Conservation (phyloP, 2,888 invertebrate species). For the Campopleginae sp. region DNA sequence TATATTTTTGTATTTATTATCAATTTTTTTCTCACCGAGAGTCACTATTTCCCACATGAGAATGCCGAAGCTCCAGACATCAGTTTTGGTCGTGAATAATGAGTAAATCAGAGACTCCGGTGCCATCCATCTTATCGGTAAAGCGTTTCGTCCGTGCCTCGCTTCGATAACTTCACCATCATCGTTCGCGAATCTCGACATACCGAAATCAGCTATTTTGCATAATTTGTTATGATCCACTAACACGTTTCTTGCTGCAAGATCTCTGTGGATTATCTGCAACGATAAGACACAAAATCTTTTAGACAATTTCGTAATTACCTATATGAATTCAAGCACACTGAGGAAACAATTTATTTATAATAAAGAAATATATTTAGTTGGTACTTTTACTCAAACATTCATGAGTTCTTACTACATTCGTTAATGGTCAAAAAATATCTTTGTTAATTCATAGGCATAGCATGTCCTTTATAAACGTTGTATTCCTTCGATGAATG, state of each 20-base stretch:
- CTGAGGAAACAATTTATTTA: no score
- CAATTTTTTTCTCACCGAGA: slow-evolving; percentile 86
- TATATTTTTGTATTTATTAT: slow-evolving; percentile 4
- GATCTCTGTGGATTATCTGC: slow-evolving; percentile 93
- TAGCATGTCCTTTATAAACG: no score
- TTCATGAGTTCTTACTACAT: neutral
- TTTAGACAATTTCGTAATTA: neutral
- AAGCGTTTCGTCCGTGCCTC: slow-evolving; percentile 86
- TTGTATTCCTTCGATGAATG: no score
- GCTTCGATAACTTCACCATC: slow-evolving; percentile 85
- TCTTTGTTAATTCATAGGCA: no score
- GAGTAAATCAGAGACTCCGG: slow-evolving; percentile 92
- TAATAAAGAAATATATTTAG: no score
- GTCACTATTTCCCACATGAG: slow-evolving; percentile 95
- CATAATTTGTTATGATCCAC: slow-evolving; percentile 94
- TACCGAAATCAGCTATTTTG: slow-evolving; percentile 95
- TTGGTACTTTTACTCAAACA: neutral
- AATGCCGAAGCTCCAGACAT: slow-evolving; percentile 95
- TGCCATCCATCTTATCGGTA: slow-evolving; percentile 94
- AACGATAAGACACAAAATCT: slow-evolving; percentile 70
- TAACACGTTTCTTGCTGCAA: slow-evolving; percentile 93
- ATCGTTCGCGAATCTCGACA: slow-evolving; percentile 89
- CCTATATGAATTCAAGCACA: neutral
- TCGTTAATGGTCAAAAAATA: no score
- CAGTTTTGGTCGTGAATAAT: slow-evolving; percentile 92